Evolutionary conservation across 2,888 invertebrate species (phyloP).

Genomic region (Lithophane semibrunnea): DNA sequence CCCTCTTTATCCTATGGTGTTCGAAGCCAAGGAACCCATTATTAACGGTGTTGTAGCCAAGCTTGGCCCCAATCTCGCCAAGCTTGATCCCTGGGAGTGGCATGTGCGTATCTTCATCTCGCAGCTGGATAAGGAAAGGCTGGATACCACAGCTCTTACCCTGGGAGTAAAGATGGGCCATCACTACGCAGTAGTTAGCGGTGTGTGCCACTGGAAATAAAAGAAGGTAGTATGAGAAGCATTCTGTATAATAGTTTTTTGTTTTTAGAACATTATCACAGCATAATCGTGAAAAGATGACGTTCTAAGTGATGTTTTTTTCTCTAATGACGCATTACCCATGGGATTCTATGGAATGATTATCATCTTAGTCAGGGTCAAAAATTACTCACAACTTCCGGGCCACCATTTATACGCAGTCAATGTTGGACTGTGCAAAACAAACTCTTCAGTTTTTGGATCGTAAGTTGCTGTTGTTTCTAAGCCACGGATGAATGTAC

Average conservation of each 20-base stretch:
- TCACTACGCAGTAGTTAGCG: conserved; percentile 96
- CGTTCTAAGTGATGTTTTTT: background rate
- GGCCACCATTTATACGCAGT: conserved; percentile 99
- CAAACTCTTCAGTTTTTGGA: conserved; percentile 94
- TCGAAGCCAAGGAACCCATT: conserved; percentile 98
- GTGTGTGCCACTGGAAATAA: conserved; percentile 95
- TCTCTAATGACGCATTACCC: too few relatives aligned
- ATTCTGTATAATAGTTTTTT: background rate
- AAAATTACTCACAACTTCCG: conserved; percentile 94
- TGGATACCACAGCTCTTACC: conserved; percentile 96
- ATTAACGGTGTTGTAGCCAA: conserved; percentile 97
- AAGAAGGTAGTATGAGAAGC: background rate
- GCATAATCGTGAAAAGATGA: background rate
- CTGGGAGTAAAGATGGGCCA: conserved; percentile 96
- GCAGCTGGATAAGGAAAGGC: conserved; percentile 97
- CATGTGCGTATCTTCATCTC: conserved; percentile 96
- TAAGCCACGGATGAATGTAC: conserved; percentile 97
- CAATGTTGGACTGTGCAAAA: conserved; percentile 96
- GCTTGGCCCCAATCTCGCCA: conserved; percentile 98
- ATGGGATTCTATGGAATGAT: background rate
- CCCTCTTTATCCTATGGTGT: conserved; percentile 95
- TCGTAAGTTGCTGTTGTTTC: conserved; percentile 98
- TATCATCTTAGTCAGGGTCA: background rate
- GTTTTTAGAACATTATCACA: background rate
- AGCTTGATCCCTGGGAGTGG: conserved; percentile 96